Evolutionary conservation across 1,140 invertebrate genomes (phyloP), one percentile per base, ranked within the genome.

Genomic region (Palaemon carinicauda): DNA sequence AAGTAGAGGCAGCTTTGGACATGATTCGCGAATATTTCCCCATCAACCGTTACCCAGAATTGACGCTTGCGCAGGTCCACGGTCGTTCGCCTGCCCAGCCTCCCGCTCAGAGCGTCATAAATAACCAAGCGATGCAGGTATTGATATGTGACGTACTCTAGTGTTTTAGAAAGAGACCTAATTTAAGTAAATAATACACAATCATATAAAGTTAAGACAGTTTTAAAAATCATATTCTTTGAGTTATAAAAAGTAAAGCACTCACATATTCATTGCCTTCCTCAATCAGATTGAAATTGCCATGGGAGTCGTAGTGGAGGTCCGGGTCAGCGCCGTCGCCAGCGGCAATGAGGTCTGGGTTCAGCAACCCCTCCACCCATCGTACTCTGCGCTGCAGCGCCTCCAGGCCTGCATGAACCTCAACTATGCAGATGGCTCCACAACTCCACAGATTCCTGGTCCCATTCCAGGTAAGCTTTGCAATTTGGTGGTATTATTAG

Each of bases 361-460:
- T 41, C 98, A 99, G 91, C 95, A 98, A 91, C 97, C 96, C 19
- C 95, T 96, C 69, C 97, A 99, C 93, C 97, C 98, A 0, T 95
- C 97, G 0, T 98, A 96, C 92, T 95, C 95, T 1, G 94, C 94
- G 19, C 92, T 99, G 73, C 94, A 94, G 88, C 92, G 94, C 73
- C 93, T 99, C 53, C 96, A 96, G 90, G 93, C 94, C 53, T 92
- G 90, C 81, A 93, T 94, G 92, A 91, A 90, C 15, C 89, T 89
- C 19, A 92, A 92, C 75, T 94, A 94, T 90, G 83, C 88, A 31
- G 85, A 91, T 51, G 90, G 91, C 50, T 89, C 89, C 10, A 91
- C 89, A 9, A 92, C 92, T 19, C 94, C 94, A n/a, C 90, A 91
- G n/a, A 88, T 94, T 73, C 92, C 92, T 5, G 82, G 91, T 31